Conservation (phyloP, 2,797 vertebrate species). For the Petrocephalus schoutedeni region DNA sequence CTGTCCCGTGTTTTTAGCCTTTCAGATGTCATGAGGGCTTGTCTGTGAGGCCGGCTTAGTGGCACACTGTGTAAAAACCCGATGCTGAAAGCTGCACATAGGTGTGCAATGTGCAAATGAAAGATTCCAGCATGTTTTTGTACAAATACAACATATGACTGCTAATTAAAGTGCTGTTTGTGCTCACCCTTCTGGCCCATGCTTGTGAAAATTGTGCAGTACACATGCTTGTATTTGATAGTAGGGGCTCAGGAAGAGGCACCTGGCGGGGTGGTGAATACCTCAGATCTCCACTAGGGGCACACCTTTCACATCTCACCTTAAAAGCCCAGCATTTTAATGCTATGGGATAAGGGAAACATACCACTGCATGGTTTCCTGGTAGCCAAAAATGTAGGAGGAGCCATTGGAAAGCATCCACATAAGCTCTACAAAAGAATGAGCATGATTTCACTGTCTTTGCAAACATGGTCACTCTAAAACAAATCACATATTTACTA, state of each 20-base stretch:
- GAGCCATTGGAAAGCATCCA: too few species aligned
- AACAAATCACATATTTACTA: not conserved
- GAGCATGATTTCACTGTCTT: not conserved
- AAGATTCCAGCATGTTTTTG: slow-evolving; percentile 44
- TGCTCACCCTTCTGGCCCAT: not conserved
- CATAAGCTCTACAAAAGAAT: not conserved
- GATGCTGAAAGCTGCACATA: not conserved
- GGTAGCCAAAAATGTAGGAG: too few species aligned
- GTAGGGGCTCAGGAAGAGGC: not conserved
- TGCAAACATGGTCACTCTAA: not conserved
- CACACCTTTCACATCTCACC: not conserved
- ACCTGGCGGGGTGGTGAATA: not conserved
- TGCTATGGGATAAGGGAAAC: not conserved
- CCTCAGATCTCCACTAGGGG: not conserved
- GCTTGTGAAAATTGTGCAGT: not conserved
- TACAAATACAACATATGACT: slow-evolving; percentile 34
- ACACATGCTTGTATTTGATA: not conserved
- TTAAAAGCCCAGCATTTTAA: not conserved
- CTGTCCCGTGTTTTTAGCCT: not conserved
- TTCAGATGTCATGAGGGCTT: not conserved
- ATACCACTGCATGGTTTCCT: too few species aligned
- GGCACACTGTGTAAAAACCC: too few species aligned
- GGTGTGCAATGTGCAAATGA: not conserved
- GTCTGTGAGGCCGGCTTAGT: too few species aligned
- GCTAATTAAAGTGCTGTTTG: slow-evolving; percentile 51